Evolutionary conservation across 2,888 invertebrate species (phyloP).

Genomic region (Tenthredo distinguenda): DNA sequence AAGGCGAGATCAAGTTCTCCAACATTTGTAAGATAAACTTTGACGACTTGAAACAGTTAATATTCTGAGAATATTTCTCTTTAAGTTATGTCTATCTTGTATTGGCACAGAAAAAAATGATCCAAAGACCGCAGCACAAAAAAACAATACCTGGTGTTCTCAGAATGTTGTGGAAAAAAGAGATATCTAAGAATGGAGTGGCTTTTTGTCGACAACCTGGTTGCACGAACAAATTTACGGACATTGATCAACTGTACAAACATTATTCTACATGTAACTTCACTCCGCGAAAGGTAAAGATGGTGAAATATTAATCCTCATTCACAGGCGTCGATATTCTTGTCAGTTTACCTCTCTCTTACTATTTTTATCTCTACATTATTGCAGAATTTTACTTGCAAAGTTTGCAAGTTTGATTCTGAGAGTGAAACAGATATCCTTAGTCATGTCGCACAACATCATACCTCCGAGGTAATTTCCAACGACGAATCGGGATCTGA

Average conservation of each 20-base stretch:
- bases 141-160: slow-evolving; percentile 65
- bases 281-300: slow-evolving; percentile 57
- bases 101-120: slow-evolving; percentile 61
- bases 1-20: slow-evolving; percentile 55
- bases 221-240: slow-evolving; percentile 65
- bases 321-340: background rate
- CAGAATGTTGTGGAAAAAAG: slow-evolving; percentile 67
- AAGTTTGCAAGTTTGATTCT: slow-evolving; percentile 70
- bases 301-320: background rate
- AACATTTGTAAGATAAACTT: slow-evolving; percentile 58
- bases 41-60: background rate
- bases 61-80: slow-evolving; percentile 28
- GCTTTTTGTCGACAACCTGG: slow-evolving; percentile 69
- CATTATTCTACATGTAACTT: slow-evolving; percentile 71
- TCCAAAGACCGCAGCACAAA: slow-evolving; percentile 53
- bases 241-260: slow-evolving; percentile 67
- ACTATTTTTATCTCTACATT: background rate
- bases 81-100: slow-evolving; percentile 37
- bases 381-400: slow-evolving; percentile 70
- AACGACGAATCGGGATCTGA: slow-evolving; percentile 60
- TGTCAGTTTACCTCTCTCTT: too few relatives aligned
- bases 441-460: slow-evolving; percentile 68
- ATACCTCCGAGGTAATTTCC: slow-evolving; percentile 59
- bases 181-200: slow-evolving; percentile 61
- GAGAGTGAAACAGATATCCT: slow-evolving; percentile 63